Evolutionary conservation across 1,140 invertebrate genomes (phyloP), one percentile per base, ranked within the genome.

Genomic region (Centruroides vittatus): DNA sequence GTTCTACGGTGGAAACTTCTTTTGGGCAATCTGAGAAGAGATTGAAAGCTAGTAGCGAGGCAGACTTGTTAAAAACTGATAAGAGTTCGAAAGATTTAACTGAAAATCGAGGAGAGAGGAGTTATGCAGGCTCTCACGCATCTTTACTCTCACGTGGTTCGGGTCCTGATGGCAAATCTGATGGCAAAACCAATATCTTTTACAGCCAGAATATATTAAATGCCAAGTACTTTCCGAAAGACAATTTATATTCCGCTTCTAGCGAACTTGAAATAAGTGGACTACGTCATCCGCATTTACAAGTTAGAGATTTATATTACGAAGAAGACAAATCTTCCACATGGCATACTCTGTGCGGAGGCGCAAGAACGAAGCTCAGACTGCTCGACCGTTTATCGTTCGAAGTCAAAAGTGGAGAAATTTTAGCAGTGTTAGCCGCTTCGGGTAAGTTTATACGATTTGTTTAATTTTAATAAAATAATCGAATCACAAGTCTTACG

Each of bases 351-450:
- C 23, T 67, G 5, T 68, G 61, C 67, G 76, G 57, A 61, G 72
- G 61, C 35, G 63, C 62, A 0, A 46, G 64, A 51, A 69, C 65
- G 46, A 72, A 70, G 52, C 49, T 66, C 1, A 72, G 77, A 10
- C 67, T 84, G 3, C 70, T 90, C 46, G 82, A 85, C 56, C 82
- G 83, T 11, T 78, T 91, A 10, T 84, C 83, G 3, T 79, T 91
- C 63, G 88, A 95, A 73, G 86, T 88, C 6, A 84, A 85, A 60
- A 90, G 88, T 0, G 89, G 89, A 4, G 92, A 96, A 76, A 81
- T 94, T 12, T 73, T 95, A 62, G 89, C 88, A 1, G 78, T 95
- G 10, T 84, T 95, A 82, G 82, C 90, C 0, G 94, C 92, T 0
- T 73, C 70, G 55, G 76, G 78, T 80, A 67, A 73, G 70, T 66